These are phyloP conservation scores for Caenorhabditis sp. DNA, from an alignment of 2,888 invertebrate species.

Conservation along the genomic window DNA sequence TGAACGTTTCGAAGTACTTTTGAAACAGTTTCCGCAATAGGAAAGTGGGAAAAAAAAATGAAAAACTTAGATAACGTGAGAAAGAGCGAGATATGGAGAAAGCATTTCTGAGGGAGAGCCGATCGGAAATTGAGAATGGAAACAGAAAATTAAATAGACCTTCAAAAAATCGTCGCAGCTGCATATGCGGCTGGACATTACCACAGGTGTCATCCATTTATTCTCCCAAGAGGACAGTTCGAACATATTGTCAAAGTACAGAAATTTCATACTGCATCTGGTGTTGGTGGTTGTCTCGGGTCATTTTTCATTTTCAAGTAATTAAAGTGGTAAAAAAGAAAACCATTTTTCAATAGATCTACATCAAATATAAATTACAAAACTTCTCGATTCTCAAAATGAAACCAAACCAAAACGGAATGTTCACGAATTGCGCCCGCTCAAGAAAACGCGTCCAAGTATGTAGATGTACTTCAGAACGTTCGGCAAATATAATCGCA, in stretches of 20 bases:
- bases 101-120: background rate
- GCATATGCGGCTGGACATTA: background rate
- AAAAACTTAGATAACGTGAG: background rate
- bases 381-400: no score
- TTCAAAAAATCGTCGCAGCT: constrained; percentile 22
- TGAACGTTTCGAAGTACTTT: constrained; percentile 28
- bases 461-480: constrained; percentile 57
- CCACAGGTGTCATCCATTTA: constrained; percentile 26
- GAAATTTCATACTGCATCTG: no score
- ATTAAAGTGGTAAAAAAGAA: no score
- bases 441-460: constrained; percentile 60
- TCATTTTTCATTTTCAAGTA: no score
- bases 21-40: constrained; percentile 31
- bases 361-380: background rate
- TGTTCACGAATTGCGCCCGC: constrained; percentile 56
- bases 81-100: background rate
- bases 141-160: background rate
- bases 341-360: no score
- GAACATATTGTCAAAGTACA: no score
- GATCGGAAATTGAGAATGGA: background rate
- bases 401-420: constrained; percentile 29
- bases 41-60: constrained; percentile 1
- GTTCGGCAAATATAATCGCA: constrained; percentile 45
- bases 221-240: background rate
- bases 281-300: no score